Evolutionary conservation across 2,888 invertebrate genomes (phyloP), one percentile per base, ranked within the genome.

Genomic region (Pollenia labialis): DNA sequence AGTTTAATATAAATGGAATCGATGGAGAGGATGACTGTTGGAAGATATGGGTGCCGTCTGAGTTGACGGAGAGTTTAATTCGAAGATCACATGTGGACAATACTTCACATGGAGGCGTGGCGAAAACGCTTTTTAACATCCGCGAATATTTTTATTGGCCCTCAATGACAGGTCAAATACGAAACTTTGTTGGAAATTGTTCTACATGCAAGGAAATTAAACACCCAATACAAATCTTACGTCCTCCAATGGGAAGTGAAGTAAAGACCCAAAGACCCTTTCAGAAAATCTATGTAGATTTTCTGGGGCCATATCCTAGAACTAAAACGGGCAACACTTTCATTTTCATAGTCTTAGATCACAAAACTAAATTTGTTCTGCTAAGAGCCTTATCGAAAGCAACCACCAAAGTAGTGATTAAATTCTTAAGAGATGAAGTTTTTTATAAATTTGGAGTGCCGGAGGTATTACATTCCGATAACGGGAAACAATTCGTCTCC

Each of bases 321-420:
- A 32, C 71, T n/a, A 71, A 54, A n/a, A n/a, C 71, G 18, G 71
- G 71, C 11, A 71, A 71, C 7, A 46, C 16, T 14, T 44, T 42
- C 0, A 72, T 72, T 9, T 72, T 72, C 7, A 72, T 56, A 0
- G 68, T 32, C 6, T n/a, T 68, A 2, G 50, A 68, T 16, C 68
- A 68, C 16, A 71, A 71, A 71, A 72, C 56, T 3, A 72, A 72
- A 46, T 72, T 72, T 58, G 56, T 72, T 9, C 9, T 72, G 6
- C 6, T 56, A 56, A 72, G n/a, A 72, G 56, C 72, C 1, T 23
- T 69, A 23, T 2, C 50, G 9, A 69, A 69, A 69, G 69, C 69
- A 1, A 23, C 23, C 23, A 23, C 23, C 23, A 23, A 23, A 23
- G 23, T 23, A 23, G 23, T 23, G 23, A 23, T 23, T 23, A 23